Evolutionary conservation across 2,888 invertebrate species (phyloP), one percentile per base, ranked within the genome.

Genomic region (Agrenia bidenticulata): DNA sequence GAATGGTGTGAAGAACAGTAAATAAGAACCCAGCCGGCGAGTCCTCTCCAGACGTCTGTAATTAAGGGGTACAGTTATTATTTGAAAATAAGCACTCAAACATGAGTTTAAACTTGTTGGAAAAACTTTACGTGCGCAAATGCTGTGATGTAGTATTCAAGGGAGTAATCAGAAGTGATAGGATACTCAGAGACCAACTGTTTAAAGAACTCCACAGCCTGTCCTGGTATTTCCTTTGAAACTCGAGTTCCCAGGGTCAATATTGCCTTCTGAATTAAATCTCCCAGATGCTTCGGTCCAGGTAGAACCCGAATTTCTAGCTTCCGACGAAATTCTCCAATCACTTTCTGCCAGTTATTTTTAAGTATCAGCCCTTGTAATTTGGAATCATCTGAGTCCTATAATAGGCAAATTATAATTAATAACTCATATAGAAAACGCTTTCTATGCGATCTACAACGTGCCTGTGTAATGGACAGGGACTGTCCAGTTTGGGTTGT

Each of bases 171-270:
- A 2, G n/a, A 11, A 19, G 5, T 27, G 9, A 55, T 27, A 27
- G 55, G 55, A 27, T 55, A 55, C 19, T 32, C 27, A 13, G 19
- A n/a, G 13, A 55, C 55, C 24, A 55, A 27, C 13, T 24, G 19
- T 55, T 27, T 7, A 55, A 55, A 55, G 27, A 55, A 55, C 5
- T 55, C 55, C 11, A 55, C 27, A 11, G 55, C 55, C 19, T 13
- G 24, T 5, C 27, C 19, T 7, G 55, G 55, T 13, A 55, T 55
- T 23, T 55, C 55, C 24, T 32, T 55, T n/a, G 55, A 24, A 24
- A 55, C 55, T 27, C 55, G 26, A 32, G 55, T 55, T 5, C 55
- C 55, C 26, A 55, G 32, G 19, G n/a, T n/a, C n/a, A 55, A 32
- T 7, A 55, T 55, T n/a, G 55, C 55, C 19, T 55, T 55, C n/a